Conservation (phyloP, 2,888 invertebrate species). For the Sylvicola cinctus region DNA sequence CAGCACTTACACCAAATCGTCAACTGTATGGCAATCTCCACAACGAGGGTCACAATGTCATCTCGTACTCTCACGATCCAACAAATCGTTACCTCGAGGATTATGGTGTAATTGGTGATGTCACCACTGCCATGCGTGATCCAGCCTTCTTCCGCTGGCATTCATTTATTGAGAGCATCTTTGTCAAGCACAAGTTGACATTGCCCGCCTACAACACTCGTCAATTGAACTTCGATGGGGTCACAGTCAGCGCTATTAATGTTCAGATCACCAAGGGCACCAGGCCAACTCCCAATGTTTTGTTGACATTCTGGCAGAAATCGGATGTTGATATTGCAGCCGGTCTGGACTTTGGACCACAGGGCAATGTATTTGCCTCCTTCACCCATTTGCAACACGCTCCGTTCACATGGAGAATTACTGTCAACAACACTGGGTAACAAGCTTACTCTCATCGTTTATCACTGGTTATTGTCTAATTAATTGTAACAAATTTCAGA, state of each 20-base stretch:
- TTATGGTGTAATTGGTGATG: constrained; percentile 7
- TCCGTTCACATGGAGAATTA: constrained; percentile 37
- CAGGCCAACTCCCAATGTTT: constrained; percentile 26
- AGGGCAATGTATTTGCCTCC: constrained; percentile 42
- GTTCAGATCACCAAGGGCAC: constrained; percentile 12
- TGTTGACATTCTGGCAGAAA: constrained; percentile 59
- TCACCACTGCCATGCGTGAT: constrained; percentile 18
- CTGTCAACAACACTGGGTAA: constrained; percentile 28
- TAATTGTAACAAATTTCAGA: not conserved
- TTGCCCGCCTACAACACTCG: constrained; percentile 9
- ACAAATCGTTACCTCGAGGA: constrained; percentile 8
- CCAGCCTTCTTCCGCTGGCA: constrained; percentile 22
- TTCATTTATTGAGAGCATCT: constrained; percentile 17
- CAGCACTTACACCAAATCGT: constrained; percentile 10
- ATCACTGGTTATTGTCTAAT: not conserved
- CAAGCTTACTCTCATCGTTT: constrained; percentile 5
- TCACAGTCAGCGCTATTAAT: constrained; percentile 11
- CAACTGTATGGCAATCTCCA: constrained; percentile 16
- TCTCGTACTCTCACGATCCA: constrained; percentile 17
- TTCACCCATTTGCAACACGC: constrained; percentile 52
- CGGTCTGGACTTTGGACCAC: constrained; percentile 58
- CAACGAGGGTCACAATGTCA: constrained; percentile 16
- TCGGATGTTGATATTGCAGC: constrained; percentile 60
- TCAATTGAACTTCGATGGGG: constrained; percentile 4
- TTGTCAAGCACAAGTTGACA: constrained; percentile 15